A percentile compares a stretch with the other conserved stretches of the same genome.
Conservation (phyloP, 1,140 invertebrate species). For the Lordiphosa collinella region DNA sequence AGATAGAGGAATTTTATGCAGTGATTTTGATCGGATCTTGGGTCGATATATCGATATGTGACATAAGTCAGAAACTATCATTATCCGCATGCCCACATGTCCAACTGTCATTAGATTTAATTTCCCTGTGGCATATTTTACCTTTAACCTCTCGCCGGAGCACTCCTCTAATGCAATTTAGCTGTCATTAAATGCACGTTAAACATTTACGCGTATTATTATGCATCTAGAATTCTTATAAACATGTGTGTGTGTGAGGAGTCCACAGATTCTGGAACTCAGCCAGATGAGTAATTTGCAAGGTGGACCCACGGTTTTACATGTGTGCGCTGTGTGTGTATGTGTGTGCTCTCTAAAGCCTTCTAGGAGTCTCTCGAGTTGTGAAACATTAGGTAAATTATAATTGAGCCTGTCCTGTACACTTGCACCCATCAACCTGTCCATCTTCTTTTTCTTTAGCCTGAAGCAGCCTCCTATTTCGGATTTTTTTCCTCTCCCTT, state of each 20-base stretch:
- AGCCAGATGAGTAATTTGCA: too few relatives aligned
- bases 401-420: background rate
- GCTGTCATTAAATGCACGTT: slow-evolving; percentile 8
- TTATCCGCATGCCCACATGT: background rate
- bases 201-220: slow-evolving; percentile 8
- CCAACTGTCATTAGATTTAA: slow-evolving; percentile 7
- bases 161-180: slow-evolving; percentile 4
- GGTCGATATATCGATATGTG: too few relatives aligned
- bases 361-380: background rate
- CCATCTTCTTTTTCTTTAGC: slow-evolving; percentile 1
- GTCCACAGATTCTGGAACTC: too few relatives aligned
- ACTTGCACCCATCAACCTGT: slow-evolving; percentile 1
- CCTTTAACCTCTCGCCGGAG: background rate
- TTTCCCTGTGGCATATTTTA: slow-evolving; percentile 10
- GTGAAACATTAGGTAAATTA: slow-evolving; percentile 10
- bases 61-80: too few relatives aligned
- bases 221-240: slow-evolving; percentile 6
- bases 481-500: background rate
- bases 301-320: too few relatives aligned
- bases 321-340: too few relatives aligned
- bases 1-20: too few relatives aligned
- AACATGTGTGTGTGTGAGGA: background rate
- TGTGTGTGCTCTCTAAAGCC: too few relatives aligned
- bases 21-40: too few relatives aligned
- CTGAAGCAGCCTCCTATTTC: slow-evolving; percentile 6